phyloP scores from a whole-genome alignment of 1,140 invertebrate genomes.

The Drosophila willistoni region DNA sequence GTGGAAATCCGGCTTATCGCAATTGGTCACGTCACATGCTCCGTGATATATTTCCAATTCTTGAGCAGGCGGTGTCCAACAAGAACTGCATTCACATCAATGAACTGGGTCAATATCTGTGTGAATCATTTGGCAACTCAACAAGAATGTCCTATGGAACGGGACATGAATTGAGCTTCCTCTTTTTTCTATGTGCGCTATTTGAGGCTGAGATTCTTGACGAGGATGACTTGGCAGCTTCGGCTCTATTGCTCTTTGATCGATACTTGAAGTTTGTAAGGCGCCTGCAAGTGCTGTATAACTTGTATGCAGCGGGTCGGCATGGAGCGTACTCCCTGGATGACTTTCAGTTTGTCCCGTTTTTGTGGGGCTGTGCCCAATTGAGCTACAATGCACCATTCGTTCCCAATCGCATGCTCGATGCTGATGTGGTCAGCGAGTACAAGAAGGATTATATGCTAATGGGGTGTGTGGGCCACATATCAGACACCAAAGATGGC shows the following conservation, averaged over 20 bases:
- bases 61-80: slow-evolving; percentile 42
- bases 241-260: slow-evolving; percentile 50
- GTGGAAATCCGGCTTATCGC: slow-evolving; percentile 26
- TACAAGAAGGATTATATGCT: slow-evolving; percentile 40
- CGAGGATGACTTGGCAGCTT: slow-evolving; percentile 36
- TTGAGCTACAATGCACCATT: slow-evolving; percentile 50
- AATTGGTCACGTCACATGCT: slow-evolving; percentile 45
- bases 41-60: slow-evolving; percentile 38
- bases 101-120: slow-evolving; percentile 56
- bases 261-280: slow-evolving; percentile 57
- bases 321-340: slow-evolving; percentile 57
- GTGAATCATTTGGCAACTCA: slow-evolving; percentile 45
- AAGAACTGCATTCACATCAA: slow-evolving; percentile 42
- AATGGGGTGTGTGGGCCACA: slow-evolving; percentile 23
- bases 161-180: slow-evolving; percentile 53
- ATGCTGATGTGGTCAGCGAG: not conserved
- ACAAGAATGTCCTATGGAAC: slow-evolving; percentile 54
- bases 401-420: slow-evolving; percentile 41
- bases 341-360: slow-evolving; percentile 57
- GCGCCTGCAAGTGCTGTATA: slow-evolving; percentile 40
- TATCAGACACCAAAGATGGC: slow-evolving; percentile 36
- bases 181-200: slow-evolving; percentile 51
- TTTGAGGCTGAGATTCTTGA: slow-evolving; percentile 42
- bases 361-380: slow-evolving; percentile 59
- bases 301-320: slow-evolving; percentile 25